These are phyloP conservation scores for Lucilia sericata DNA, from an alignment of 1,140 invertebrate genomes.

Conservation along the genomic window DNA sequence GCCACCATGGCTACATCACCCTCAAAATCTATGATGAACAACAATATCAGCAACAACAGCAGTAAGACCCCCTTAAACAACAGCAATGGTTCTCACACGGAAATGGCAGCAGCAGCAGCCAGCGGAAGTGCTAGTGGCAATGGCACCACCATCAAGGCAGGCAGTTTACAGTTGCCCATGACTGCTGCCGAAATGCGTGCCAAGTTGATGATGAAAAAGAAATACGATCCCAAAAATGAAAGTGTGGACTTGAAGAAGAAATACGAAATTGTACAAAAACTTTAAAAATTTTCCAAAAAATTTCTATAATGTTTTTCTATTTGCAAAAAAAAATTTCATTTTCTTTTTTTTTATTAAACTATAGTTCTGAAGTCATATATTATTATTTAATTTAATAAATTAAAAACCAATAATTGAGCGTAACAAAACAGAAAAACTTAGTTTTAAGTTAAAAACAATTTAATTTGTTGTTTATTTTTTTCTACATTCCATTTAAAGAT, in stretches of 20 bases:
- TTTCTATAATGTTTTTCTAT: no score
- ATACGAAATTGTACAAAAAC: slow-evolving; percentile 92
- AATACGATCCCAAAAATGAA: slow-evolving; percentile 89
- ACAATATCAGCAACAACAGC: not conserved
- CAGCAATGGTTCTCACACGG: slow-evolving; percentile 48
- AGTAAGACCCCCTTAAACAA: not conserved
- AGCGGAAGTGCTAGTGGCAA: slow-evolving; percentile 51
- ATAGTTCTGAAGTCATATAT: no score
- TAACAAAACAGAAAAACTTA: no score
- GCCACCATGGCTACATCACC: slow-evolving; percentile 35
- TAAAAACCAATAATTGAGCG: no score
- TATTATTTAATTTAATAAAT: no score
- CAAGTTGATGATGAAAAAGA: slow-evolving; percentile 85
- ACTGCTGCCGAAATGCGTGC: slow-evolving; percentile 88
- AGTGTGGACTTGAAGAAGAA: slow-evolving; percentile 90
- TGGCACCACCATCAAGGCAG: slow-evolving; percentile 50
- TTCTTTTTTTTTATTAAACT: no score
- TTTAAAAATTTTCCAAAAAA: slow-evolving; percentile 69
- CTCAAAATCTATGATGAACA: slow-evolving; percentile 55
- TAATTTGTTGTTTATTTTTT: no score
- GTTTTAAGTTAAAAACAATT: no score
- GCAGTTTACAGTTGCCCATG: slow-evolving; percentile 82
- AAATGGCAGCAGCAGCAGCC: slow-evolving; percentile 53
- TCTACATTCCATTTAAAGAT: no score
- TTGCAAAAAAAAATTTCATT: no score